Conservation (phyloP, 2,797 vertebrate genomes). For the Falco novaeseelandiae region DNA sequence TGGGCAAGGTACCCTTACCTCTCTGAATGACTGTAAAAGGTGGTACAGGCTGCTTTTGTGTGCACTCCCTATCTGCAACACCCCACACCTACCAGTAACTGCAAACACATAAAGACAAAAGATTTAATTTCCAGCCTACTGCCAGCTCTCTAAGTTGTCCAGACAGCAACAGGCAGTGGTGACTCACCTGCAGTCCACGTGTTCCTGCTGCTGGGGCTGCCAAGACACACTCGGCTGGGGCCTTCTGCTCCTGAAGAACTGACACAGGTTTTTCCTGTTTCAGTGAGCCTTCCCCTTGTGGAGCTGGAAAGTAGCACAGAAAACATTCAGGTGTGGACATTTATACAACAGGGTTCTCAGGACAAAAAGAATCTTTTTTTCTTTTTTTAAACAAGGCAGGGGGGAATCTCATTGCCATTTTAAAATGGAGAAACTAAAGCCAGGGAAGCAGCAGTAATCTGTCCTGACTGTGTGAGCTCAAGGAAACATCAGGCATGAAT, state of each 20-base stretch:
- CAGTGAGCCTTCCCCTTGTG: neutral
- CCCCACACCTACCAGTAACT: neutral
- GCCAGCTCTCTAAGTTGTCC: neutral
- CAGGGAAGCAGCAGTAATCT: neutral
- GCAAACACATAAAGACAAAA: neutral
- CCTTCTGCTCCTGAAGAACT: conserved; percentile 39
- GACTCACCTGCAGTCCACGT: conserved; percentile 69
- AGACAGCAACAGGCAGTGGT: neutral
- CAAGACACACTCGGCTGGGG: neutral
- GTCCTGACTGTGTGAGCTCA: neutral
- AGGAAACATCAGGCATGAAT: neutral
- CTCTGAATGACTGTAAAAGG: neutral
- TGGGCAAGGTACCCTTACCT: neutral
- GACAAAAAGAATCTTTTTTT: neutral
- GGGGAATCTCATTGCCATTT: neutral
- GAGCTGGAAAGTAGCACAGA: conserved; percentile 46
- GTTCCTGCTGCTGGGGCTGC: conserved; percentile 13
- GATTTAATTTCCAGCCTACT: neutral
- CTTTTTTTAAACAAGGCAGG: neutral
- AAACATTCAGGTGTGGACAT: neutral
- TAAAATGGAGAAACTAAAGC: neutral
- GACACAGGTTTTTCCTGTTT: conserved; percentile 40
- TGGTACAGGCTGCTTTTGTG: neutral
- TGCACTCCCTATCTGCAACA: neutral
- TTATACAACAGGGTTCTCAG: neutral